Evolutionary conservation across 2,113 vertebrate species (phyloP), one percentile per base, ranked within the genome.

Genomic region (Pachypanchax playfairii): DNA sequence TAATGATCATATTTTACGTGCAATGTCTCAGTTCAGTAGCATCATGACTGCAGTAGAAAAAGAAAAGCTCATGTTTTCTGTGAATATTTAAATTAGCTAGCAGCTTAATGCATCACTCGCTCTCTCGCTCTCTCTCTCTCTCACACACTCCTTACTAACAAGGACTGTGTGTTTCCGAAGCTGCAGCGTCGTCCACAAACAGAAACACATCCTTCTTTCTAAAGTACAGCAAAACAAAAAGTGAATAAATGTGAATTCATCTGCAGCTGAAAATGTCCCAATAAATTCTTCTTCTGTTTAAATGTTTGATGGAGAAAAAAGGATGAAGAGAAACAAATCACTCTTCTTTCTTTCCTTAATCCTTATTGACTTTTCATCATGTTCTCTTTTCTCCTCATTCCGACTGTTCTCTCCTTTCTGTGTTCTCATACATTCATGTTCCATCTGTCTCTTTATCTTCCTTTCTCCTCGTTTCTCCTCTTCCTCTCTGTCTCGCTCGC

Each of bases 181-280:
- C 33, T 4, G 6, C 18, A 24, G 35, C 22, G 35, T n/a, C n/a
- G 35, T 55, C 50, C 42, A 59, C 1, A 35, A 43, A 62, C 25
- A 65, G 22, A 38, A 6, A 28, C 42, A 36, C 42, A 25, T 22
- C 44, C 44, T 20, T 8, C 26, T 18, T 21, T 9, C 21, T 29
- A 18, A 36, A 43, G 22, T 18, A 52, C 38, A 59, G 36, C 24
- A 17, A 20, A 51, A 8, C 36, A 21, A 58, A 31, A 25, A 20
- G n/a, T n/a, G n/a, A n/a, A n/a, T n/a, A n/a, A n/a, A n/a, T n/a
- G n/a, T n/a, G 11, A 31, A 31, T 9, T 31, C 6, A 60, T 66
- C 1, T 25, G 15, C 10, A 15, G 6, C 54, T 57, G 46, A 49
- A 58, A 58, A 68, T 17, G 25, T 41, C 43, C 46, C 44, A 33